These are phyloP conservation scores for Drosophila nikananu DNA, from an alignment of 1,140 invertebrate species.

Conservation along the genomic window DNA sequence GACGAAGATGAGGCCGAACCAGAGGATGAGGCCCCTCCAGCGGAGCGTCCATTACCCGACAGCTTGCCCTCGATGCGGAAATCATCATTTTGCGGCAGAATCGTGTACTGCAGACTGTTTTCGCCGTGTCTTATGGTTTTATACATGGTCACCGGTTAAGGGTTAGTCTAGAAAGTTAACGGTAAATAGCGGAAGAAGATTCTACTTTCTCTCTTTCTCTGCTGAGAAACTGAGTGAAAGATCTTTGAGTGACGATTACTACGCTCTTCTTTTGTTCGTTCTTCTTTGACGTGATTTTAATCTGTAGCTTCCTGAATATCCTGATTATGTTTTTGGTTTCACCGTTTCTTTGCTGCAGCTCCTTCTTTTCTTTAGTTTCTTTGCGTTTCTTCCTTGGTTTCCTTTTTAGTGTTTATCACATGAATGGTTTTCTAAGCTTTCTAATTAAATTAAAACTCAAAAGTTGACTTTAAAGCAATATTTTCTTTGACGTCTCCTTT, in stretches of 20 bases:
- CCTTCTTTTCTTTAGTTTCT: not conserved
- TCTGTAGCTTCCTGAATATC: not conserved
- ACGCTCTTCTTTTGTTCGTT: not conserved
- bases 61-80: slow-evolving; percentile 87
- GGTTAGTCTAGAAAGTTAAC: not conserved
- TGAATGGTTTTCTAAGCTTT: slow-evolving; percentile 4
- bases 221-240: not conserved
- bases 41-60: slow-evolving; percentile 51
- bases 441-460: not conserved
- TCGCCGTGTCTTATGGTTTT: slow-evolving; percentile 91
- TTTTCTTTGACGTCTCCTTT: not conserved
- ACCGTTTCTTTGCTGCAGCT: not conserved
- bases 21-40: slow-evolving; percentile 24
- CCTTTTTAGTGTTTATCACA: slow-evolving; percentile 3
- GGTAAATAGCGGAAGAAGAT: not conserved
- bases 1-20: slow-evolving; percentile 31
- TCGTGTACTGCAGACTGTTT: slow-evolving; percentile 90
- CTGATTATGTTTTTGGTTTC: not conserved
- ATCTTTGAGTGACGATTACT: not conserved
- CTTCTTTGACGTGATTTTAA: not conserved
- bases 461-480: not conserved
- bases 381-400: not conserved
- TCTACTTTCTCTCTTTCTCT: not conserved
- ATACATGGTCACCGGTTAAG: slow-evolving; percentile 87
- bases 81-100: slow-evolving; percentile 90